Evolutionary conservation across 2,888 invertebrate species (phyloP), one percentile per base, ranked within the genome.

Genomic region (Gastrophysa polygoni): DNA sequence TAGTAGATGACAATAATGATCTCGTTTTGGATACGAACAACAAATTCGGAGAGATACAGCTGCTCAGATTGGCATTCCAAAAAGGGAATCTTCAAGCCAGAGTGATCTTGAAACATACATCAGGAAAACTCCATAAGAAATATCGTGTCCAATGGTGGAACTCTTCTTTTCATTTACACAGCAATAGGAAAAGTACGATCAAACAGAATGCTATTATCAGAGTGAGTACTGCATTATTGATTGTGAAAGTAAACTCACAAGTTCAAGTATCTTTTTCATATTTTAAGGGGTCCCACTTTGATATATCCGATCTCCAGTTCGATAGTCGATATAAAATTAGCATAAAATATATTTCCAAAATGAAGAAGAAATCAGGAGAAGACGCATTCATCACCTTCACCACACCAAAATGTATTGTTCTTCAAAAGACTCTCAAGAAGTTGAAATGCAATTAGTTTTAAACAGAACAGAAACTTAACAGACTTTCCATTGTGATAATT

Each of bases 291-390:
- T 80, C 83, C 1, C 80, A 82, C 21, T 86, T 85, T 68, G 86
- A 87, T 71, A 79, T 87, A 28, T 85, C 85, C 71, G 85, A 87
- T 71, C 75, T 87, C 55, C 83, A 85, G 57, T 87, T 86, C 72
- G 81, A 83, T 61, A 87, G 87, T 80, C 83, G 82, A 67, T 87
- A 87, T 73, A 78, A 80, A 70, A 84, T 87, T 6, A 83, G 83
- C 64, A 84, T 87, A 0, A 84, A 84, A 68, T 83, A 78, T 69
- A 71, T 77, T 16, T 69, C 72, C 6, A 52, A 69, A 14, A 75
- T 76, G 51, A 72, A 73, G 18, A 65, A 70, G n/a, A 79, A 75
- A 59, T 71, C 75, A 0, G 66, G 68, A 7, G 73, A 76, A 11
- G 85, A 85, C 68, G 84, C 86, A 1, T 84, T 84, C 66, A 75